Conservation (phyloP, 2,113 vertebrate genomes). For the Pomatostomus ruficeps region DNA sequence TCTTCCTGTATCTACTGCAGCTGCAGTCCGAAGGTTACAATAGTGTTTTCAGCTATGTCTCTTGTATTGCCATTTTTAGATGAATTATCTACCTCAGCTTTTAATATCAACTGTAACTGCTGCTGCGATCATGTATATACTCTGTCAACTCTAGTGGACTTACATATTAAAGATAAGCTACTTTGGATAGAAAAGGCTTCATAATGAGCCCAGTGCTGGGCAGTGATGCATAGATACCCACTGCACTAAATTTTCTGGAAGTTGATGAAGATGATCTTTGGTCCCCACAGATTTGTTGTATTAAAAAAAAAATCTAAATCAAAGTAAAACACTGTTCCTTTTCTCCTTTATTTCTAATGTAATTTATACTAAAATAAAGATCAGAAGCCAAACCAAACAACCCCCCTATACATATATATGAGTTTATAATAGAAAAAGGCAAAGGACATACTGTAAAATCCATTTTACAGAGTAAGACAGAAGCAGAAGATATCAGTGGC, state of each 20-base stretch:
- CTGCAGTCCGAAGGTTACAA: background rate
- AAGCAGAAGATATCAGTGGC: background rate
- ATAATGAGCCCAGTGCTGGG: background rate
- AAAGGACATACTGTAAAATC: background rate
- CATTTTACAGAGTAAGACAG: background rate
- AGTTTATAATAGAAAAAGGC: background rate
- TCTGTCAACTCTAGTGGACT: background rate
- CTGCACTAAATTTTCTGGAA: background rate
- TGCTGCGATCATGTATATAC: background rate
- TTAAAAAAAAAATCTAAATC: background rate
- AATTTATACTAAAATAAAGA: background rate
- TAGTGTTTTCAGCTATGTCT: background rate
- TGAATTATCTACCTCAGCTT: background rate
- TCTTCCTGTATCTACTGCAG: background rate
- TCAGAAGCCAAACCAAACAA: background rate
- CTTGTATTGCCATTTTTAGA: background rate
- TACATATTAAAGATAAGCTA: background rate
- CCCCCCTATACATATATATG: fast-evolving
- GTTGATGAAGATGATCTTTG: background rate
- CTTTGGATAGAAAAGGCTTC: background rate
- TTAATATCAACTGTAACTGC: background rate
- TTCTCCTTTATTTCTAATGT: background rate
- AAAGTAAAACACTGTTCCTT: background rate
- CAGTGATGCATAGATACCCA: background rate
- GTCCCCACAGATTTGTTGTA: background rate